Conservation (phyloP, 2,888 invertebrate species). For the Aelia acuminata region DNA sequence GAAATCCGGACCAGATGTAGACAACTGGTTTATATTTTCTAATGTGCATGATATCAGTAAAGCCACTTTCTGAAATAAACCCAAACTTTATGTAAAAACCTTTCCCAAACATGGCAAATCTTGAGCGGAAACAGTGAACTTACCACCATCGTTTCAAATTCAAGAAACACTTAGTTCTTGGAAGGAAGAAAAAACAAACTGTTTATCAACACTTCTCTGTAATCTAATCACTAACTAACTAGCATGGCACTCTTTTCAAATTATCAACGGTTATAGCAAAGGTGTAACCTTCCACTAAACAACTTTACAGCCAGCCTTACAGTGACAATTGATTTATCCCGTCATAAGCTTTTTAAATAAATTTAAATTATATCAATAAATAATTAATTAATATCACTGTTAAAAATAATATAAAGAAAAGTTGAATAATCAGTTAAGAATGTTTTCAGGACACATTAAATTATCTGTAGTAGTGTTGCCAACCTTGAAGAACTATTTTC, state of each 20-base stretch:
- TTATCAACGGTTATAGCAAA: not conserved
- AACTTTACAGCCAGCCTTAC: too few species aligned
- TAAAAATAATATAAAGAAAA: not conserved
- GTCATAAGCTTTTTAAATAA: not conserved
- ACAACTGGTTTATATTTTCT: constrained; percentile 60
- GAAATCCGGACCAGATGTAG: constrained; percentile 59
- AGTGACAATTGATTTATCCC: not conserved
- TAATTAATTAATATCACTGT: not conserved
- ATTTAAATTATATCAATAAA: not conserved
- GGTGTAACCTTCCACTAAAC: not conserved
- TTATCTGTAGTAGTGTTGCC: not conserved
- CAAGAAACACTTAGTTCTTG: not conserved
- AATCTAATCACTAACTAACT: not conserved
- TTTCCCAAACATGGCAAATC: not conserved
- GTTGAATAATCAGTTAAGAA: not conserved
- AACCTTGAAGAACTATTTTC: not conserved
- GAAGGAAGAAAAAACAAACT: not conserved
- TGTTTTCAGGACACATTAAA: not conserved
- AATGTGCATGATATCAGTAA: constrained; percentile 59
- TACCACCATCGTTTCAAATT: constrained; percentile 58
- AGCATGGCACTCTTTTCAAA: not conserved
- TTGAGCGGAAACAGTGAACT: not conserved
- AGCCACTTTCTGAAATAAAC: constrained; percentile 60
- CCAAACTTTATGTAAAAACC: not conserved
- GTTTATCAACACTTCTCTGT: too few species aligned